Percentiles rank a stretch among this genome's conserved stretches.
Conservation (phyloP, 2,888 invertebrate genomes). For the Selenia dentaria region DNA sequence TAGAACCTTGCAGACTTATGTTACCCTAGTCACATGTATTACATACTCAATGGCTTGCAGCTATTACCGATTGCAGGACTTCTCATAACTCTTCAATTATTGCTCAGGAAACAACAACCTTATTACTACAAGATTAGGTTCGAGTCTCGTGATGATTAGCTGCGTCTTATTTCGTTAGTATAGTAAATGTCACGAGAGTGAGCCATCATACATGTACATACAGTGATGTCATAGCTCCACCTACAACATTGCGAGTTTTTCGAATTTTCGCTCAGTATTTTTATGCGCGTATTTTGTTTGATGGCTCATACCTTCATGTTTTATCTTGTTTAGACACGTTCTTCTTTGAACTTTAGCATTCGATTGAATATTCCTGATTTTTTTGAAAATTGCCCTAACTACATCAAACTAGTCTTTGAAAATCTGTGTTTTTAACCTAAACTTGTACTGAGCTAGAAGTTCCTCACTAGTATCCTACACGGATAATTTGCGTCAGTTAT, state of each 20-base stretch:
- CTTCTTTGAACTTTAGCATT: no score
- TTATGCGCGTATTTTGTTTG: neutral
- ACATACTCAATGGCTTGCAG: constrained; percentile 8
- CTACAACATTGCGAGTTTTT: constrained; percentile 42
- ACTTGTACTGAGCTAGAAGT: no score
- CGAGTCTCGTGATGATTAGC: constrained; percentile 13
- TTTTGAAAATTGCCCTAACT: no score
- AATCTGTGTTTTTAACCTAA: no score
- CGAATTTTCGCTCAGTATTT: constrained; percentile 25
- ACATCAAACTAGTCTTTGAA: no score
- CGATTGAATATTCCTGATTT: no score
- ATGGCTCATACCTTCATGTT: no score
- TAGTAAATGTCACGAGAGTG: constrained; percentile 37
- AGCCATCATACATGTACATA: constrained; percentile 46
- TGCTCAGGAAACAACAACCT: constrained; percentile 16
- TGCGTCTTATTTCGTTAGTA: constrained; percentile 20
- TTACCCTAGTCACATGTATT: neutral
- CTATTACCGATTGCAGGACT: neutral
- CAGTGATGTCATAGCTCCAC: constrained; percentile 68
- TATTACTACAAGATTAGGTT: constrained; percentile 11
- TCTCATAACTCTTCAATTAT: constrained; percentile 10
- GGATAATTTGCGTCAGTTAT: no score
- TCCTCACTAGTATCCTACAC: no score
- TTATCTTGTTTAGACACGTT: no score
- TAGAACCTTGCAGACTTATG: constrained; percentile 57